Evolutionary conservation across 2,113 vertebrate genomes (phyloP), one percentile per base, ranked within the genome.

Genomic region (Chauna torquata): DNA sequence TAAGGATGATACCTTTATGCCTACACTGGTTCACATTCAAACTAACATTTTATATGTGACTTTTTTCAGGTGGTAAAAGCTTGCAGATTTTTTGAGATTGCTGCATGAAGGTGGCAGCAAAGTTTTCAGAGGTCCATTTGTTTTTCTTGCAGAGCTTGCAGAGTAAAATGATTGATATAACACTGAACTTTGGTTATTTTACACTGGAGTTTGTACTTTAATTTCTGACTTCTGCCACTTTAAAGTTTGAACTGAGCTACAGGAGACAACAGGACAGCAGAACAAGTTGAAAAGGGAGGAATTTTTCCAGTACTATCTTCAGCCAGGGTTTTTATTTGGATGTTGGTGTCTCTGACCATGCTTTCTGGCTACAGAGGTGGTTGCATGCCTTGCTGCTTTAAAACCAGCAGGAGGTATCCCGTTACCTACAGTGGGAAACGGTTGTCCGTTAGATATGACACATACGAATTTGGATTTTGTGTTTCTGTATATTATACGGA

Each of bases 361-460:
- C 17, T 42, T 79, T 65, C 36, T 45, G 32, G 3, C 42, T 18
- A 20, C 49, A 12, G 50, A 9, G 11, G 25, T 40, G 20, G 7
- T 2, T 11, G 2, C 1, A 15, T 7, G 45, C 19, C 11, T 45
- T n/a, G 38, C 38, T 27, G 6, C 36, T 38, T 16, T 9, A 25
- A 8, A 18, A 11, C 18, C 12, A 6, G 11, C 16, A 2, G 11
- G 14, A 12, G 8, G 17, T 2, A 16, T 6, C 42, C 17, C 38
- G 16, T 18, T 3, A 9, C 18, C 40, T 16, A 2, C 27, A 2
- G 23, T 0, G 13, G 18, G 17, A 12, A 28, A 40, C 1, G 13
- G n/a, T 8, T 9, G 45, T 22, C 11, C 2, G 19, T 7, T 50
- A 50, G 23, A 24, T 50, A 12, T 24, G 11, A 24, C 22, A 24